Evolutionary conservation across 64 coral and sea anemone species (phyloP).

Genomic region (Montipora cactus): DNA sequence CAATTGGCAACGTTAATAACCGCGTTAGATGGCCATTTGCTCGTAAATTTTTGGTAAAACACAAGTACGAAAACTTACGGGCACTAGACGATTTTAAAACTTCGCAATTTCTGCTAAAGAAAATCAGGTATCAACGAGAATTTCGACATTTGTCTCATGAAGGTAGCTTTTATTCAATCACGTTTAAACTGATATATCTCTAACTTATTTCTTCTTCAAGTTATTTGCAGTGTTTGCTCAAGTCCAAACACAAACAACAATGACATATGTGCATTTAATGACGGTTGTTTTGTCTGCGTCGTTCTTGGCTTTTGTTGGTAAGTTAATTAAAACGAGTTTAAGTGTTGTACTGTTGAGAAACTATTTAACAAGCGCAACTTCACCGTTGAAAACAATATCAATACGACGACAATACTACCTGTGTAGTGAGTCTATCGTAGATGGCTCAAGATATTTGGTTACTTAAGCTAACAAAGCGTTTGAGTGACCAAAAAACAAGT

Average conservation of each 20-base stretch:
- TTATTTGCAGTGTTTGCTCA: background rate
- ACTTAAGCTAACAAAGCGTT: too few species aligned
- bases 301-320: constrained; percentile 18
- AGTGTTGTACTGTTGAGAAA: constrained; percentile 25
- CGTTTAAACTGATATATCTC: background rate
- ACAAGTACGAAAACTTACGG: background rate
- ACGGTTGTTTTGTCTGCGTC: constrained; percentile 14
- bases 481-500: too few species aligned
- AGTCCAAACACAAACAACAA: constrained; percentile 1
- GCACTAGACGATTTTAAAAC: background rate
- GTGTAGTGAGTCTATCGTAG: too few species aligned
- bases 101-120: background rate
- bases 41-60: background rate
- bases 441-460: too few species aligned
- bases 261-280: background rate
- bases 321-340: background rate
- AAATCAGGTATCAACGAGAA: background rate
- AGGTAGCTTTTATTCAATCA: background rate
- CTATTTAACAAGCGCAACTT: background rate
- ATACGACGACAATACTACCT: too few species aligned
- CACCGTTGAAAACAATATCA: too few species aligned
- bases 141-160: background rate
- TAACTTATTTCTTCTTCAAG: background rate
- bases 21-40: background rate
- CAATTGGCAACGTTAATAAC: background rate